Conservation (phyloP, 2,113 vertebrate genomes). For the Xiphias gladius region DNA sequence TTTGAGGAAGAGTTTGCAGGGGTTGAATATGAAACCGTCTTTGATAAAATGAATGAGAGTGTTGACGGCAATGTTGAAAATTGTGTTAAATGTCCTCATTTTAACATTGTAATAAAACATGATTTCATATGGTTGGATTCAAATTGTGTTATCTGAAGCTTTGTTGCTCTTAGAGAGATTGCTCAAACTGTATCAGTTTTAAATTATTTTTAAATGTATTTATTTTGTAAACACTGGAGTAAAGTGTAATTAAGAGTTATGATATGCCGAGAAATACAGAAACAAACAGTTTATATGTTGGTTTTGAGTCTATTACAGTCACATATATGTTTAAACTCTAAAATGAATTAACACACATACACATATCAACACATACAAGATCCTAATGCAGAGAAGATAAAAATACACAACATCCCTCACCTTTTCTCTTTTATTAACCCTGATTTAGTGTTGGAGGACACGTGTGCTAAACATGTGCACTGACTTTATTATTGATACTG, state of each 20-base stretch:
- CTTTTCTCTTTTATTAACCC: neutral
- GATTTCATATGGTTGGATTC: neutral
- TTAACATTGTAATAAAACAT: conserved; percentile 34
- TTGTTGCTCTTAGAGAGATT: conserved; percentile 3
- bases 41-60: conserved; percentile 5
- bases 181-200: neutral
- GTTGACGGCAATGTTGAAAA: conserved; percentile 10
- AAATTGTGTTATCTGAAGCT: conserved; percentile 24
- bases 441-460: neutral
- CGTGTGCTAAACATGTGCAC: conserved; percentile 2
- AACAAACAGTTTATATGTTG: neutral
- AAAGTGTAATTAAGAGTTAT: conserved; percentile 1
- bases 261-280: neutral
- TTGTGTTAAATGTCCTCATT: conserved; percentile 18
- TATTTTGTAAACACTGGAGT: conserved; percentile 20
- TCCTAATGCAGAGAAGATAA: neutral
- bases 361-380: neutral
- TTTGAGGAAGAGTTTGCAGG: conserved; percentile 32
- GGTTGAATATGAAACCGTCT: conserved; percentile 11
- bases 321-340: neutral
- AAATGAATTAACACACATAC: neutral
- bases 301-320: neutral
- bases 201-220: conserved; percentile 12
- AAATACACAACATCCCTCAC: neutral
- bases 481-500: neutral